Evolutionary conservation across 1,140 invertebrate genomes (phyloP), one percentile per base, ranked within the genome.

Genomic region (Archegozetes longisetosus): DNA sequence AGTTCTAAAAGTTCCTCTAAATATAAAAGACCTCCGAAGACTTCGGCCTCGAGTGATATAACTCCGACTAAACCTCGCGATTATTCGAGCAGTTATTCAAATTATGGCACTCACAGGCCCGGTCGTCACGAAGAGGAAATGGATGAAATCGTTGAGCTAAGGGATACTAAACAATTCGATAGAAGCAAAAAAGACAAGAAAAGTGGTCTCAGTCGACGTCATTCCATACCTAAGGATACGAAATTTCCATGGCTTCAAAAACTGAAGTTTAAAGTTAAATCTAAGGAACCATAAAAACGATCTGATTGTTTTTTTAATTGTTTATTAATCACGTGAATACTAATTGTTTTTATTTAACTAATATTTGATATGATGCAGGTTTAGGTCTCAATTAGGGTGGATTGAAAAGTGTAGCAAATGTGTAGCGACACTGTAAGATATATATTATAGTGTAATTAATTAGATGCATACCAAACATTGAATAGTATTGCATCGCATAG

Each of bases 211-310:
- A 63, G 60, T 55, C 58, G 62, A 53, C 32, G 58, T 46, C 32
- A 61, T 46, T 55, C 52, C 20, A 63, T 63, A 14, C 62, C 62
- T 4, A 60, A 60, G 26, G 58, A 61, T 53, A 46, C 58, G 20
- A 63, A 61, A 61, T 40, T 63, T 25, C 61, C 61, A 13, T 63
- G 58, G 58, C 27, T 63, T 3, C 53, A 40, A 26, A 63, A 63
- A 46, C 28, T 63, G 20, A 56, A 57, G 48, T 26, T 56, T 3
- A 60, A 60, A 54, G 51, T 60, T 13, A 60, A 60, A 49, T 40
- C 52, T 12, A 57, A 28, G 53, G 55, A 58, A 9, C 47, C n/a
- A 58, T 58, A 51, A 52, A 12, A 13, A 49, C n/a, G n/a, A n/a
- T n/a, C n/a, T n/a, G n/a, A n/a, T n/a, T n/a, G n/a, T n/a, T n/a